phyloP scores from a whole-genome alignment of 1,140 invertebrate species.

The Diorhabda sublineata region DNA sequence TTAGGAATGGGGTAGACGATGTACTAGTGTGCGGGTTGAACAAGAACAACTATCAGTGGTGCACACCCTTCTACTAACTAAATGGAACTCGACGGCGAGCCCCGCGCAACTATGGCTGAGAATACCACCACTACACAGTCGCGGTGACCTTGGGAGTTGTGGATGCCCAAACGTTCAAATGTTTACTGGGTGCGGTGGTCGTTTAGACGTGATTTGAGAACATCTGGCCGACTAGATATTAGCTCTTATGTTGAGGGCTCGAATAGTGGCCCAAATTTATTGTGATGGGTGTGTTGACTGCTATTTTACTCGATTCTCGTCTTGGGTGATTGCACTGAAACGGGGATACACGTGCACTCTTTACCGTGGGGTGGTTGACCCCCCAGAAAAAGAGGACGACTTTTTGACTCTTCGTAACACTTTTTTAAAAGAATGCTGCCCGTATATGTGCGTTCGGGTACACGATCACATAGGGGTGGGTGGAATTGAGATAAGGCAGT shows the following conservation, averaged over 20 bases:
- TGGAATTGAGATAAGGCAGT: slow-evolving; percentile 19
- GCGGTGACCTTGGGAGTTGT: slow-evolving; percentile 46
- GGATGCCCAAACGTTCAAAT: slow-evolving; percentile 41
- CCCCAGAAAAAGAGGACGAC: slow-evolving; percentile 46
- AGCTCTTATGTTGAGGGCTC: slow-evolving; percentile 44
- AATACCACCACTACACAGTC: slow-evolving; percentile 44
- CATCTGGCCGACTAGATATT: slow-evolving; percentile 37
- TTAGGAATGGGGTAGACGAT: slow-evolving; percentile 8
- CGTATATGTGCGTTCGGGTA: slow-evolving; percentile 30
- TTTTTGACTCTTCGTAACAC: slow-evolving; percentile 47
- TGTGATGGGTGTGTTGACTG: slow-evolving; percentile 35
- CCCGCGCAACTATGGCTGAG: slow-evolving; percentile 46
- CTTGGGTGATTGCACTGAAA: slow-evolving; percentile 33
- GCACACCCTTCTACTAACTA: slow-evolving; percentile 47
- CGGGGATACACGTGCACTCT: slow-evolving; percentile 46
- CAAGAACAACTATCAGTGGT: slow-evolving; percentile 34
- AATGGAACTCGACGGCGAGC: slow-evolving; percentile 42
- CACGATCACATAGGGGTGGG: slow-evolving; percentile 31
- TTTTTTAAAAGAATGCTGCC: slow-evolving; percentile 39
- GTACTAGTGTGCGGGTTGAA: slow-evolving; percentile 22
- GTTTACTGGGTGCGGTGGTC: slow-evolving; percentile 22
- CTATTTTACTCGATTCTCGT: slow-evolving; percentile 19
- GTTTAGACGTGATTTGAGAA: slow-evolving; percentile 23
- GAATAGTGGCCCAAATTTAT: slow-evolving; percentile 41
- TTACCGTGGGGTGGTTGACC: slow-evolving; percentile 45